These are phyloP conservation scores for Laspeyria flexula DNA, from an alignment of 2,888 invertebrate species.

Conservation along the genomic window DNA sequence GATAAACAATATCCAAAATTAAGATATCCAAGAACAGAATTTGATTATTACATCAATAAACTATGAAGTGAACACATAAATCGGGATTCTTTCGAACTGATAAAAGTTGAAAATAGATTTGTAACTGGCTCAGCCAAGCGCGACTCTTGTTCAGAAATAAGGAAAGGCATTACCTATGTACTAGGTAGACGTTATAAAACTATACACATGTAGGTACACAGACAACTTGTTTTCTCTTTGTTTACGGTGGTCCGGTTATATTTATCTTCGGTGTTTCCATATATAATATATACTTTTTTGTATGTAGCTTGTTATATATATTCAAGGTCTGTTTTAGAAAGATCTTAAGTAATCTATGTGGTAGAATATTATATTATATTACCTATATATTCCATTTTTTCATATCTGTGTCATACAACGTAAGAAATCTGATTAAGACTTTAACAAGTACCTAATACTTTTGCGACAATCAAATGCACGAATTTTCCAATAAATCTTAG, in stretches of 20 bases:
- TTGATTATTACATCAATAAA: constrained; percentile 46
- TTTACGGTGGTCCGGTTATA: not conserved
- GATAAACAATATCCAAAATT: constrained; percentile 29
- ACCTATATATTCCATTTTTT: too few relatives aligned
- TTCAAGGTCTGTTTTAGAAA: too few relatives aligned
- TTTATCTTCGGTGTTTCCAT: not conserved
- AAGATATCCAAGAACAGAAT: constrained; percentile 36
- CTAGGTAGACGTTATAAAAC: constrained; percentile 13
- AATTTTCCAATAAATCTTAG: not conserved
- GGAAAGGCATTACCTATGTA: constrained; percentile 5
- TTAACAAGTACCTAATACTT: too few relatives aligned
- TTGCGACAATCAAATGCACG: too few relatives aligned
- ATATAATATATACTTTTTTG: not conserved
- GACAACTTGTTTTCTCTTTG: not conserved
- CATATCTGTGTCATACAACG: too few relatives aligned
- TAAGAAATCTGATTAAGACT: too few relatives aligned
- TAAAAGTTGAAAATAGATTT: constrained; percentile 60
- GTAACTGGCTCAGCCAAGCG: constrained; percentile 39
- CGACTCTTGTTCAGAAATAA: constrained; percentile 7
- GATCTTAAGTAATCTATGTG: too few relatives aligned
- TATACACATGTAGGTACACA: not conserved
- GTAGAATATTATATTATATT: too few relatives aligned
- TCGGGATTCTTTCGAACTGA: constrained; percentile 47
- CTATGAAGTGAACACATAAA: constrained; percentile 50
- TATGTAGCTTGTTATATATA: not conserved